Evolutionary conservation across 2,888 invertebrate species (phyloP).

Genomic region (Euzetes globulus): DNA sequence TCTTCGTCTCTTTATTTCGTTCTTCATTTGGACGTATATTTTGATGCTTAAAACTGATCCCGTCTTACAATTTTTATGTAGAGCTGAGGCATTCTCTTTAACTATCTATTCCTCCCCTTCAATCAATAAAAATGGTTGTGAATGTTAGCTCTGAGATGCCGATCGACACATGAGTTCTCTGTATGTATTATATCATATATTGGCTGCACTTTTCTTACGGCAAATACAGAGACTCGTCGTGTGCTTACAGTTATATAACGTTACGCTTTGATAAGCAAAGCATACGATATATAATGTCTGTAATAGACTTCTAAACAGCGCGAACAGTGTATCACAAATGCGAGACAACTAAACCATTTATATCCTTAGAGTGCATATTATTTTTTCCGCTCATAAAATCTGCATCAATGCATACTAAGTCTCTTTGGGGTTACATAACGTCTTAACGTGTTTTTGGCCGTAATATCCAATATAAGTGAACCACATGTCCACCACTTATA

Average conservation of each 20-base stretch:
- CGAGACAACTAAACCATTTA: slow-evolving; percentile 3
- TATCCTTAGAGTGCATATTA: slow-evolving; percentile 12
- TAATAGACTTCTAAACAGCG: not conserved
- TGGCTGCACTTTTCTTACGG: not conserved
- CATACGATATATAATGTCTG: not conserved
- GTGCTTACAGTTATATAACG: slow-evolving; percentile 9
- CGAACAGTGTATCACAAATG: slow-evolving; percentile 1
- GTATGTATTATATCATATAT: not conserved
- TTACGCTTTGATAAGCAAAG: slow-evolving; percentile 13
- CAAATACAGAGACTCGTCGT: too few species aligned
- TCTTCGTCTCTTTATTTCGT: not conserved
- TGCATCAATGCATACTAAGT: slow-evolving; percentile 10
- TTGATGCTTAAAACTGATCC: slow-evolving; percentile 18
- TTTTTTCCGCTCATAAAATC: slow-evolving; percentile 28
- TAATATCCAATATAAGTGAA: not conserved
- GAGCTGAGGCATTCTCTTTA: slow-evolving; percentile 5
- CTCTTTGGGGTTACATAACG: not conserved
- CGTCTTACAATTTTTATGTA: slow-evolving; percentile 5
- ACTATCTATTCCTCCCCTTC: slow-evolving; percentile 25
- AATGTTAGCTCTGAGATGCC: slow-evolving; percentile 4
- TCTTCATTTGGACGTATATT: not conserved
- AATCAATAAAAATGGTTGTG: slow-evolving; percentile 24
- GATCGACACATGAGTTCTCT: not conserved
- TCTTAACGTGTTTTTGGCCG: too few species aligned
- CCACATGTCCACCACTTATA: slow-evolving; percentile 29